These are phyloP conservation scores for Bubo bubo DNA, from an alignment of 2,113 vertebrate species.

Conservation along the genomic window DNA sequence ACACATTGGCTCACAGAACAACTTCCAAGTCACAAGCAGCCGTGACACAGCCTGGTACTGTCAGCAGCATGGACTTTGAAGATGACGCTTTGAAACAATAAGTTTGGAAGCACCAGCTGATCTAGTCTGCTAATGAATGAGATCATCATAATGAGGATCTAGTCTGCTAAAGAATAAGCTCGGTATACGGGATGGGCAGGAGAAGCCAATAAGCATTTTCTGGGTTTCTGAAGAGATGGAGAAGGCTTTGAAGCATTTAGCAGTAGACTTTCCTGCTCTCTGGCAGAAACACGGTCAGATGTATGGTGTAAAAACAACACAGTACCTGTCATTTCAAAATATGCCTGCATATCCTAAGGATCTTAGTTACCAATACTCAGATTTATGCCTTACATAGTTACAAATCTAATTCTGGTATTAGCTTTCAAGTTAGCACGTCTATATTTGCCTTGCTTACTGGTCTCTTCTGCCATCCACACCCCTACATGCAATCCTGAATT, in stretches of 20 bases:
- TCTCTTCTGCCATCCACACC: background rate
- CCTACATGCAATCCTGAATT: background rate
- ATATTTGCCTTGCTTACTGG: background rate
- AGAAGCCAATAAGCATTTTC: background rate
- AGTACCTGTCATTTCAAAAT: background rate
- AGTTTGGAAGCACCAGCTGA: slow-evolving; percentile 32
- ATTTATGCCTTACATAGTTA: background rate
- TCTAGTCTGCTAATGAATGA: slow-evolving; percentile 35
- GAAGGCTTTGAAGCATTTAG: slow-evolving; percentile 9
- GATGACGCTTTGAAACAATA: background rate
- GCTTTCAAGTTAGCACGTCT: background rate
- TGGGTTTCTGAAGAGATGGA: background rate
- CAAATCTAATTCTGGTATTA: background rate
- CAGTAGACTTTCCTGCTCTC: background rate
- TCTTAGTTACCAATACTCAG: background rate
- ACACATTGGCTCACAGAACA: background rate
- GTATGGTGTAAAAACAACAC: background rate
- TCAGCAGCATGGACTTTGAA: background rate
- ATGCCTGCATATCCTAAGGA: background rate
- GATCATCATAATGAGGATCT: slow-evolving; percentile 27
- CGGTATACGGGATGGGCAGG: background rate
- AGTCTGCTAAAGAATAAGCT: slow-evolving; percentile 2
- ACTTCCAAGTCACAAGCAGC: background rate
- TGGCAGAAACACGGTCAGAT: background rate
- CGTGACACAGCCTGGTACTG: background rate